Percentiles rank a stretch among this genome's conserved stretches.
Evolutionary conservation across 2,888 invertebrate genomes (phyloP).

Genomic region (Drosophila sordidapex): DNA sequence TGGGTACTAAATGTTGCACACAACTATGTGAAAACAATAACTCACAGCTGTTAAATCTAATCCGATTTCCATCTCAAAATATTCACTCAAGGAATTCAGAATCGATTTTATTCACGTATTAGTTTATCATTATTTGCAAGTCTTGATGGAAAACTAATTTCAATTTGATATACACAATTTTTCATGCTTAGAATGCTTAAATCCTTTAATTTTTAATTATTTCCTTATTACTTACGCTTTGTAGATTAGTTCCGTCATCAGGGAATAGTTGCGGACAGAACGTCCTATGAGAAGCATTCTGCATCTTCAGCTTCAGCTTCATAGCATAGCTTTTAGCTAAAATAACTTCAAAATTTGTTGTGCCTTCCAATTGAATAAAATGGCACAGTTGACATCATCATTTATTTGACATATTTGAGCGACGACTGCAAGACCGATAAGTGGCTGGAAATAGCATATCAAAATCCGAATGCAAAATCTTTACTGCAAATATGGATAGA

Average conservation of each 20-base stretch:
- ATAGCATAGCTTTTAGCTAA: neutral
- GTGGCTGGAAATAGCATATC: slow-evolving; percentile 6
- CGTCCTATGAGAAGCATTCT: neutral
- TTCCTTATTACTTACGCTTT: no score
- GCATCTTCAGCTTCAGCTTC: neutral
- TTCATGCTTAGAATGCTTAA: no score
- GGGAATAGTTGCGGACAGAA: neutral
- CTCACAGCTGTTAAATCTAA: neutral
- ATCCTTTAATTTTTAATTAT: no score
- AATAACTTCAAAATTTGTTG: neutral
- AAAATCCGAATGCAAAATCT: slow-evolving; percentile 25
- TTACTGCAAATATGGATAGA: slow-evolving; percentile 32
- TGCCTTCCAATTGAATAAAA: slow-evolving; percentile 12
- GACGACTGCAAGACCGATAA: neutral
- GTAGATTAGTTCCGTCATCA: neutral
- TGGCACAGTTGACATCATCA: slow-evolving; percentile 13
- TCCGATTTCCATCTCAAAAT: neutral
- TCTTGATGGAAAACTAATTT: neutral
- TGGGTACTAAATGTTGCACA: slow-evolving; percentile 1
- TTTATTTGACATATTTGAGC: slow-evolving; percentile 22
- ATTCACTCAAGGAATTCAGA: neutral
- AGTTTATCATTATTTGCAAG: neutral
- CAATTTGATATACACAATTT: no score
- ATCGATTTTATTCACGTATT: neutral
- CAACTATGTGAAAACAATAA: neutral